Percentiles rank a stretch among this genome's conserved stretches.
Conservation (phyloP, 2,888 invertebrate genomes). For the Pseudanteris insignis region DNA sequence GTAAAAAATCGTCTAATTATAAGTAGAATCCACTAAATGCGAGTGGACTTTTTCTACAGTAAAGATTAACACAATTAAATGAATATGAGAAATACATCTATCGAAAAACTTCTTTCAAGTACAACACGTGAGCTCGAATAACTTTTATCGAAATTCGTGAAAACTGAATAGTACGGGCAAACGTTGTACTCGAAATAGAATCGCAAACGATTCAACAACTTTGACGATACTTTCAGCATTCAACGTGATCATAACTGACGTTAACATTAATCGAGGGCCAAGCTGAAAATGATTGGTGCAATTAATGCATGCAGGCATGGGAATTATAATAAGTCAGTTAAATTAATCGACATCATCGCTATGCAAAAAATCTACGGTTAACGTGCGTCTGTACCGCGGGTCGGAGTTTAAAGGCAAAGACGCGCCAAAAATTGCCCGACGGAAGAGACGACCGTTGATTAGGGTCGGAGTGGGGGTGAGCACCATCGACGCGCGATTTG, state of each 20-base stretch:
- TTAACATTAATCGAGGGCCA: conserved; percentile 27
- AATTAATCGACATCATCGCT: conserved; percentile 21
- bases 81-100: too few relatives aligned
- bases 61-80: too few relatives aligned
- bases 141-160: not conserved
- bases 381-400: conserved; percentile 12
- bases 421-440: conserved; percentile 4
- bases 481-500: not conserved
- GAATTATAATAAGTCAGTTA: conserved; percentile 21
- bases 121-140: too few relatives aligned
- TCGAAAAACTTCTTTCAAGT: too few relatives aligned
- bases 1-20: too few relatives aligned
- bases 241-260: conserved; percentile 31
- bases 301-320: conserved; percentile 19
- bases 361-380: conserved; percentile 9
- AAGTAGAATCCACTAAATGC: too few relatives aligned
- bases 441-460: not conserved
- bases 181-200: too few relatives aligned
- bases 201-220: too few relatives aligned
- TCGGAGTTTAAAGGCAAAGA: conserved; percentile 21
- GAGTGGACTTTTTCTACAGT: too few relatives aligned
- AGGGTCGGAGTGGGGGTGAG: not conserved
- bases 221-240: not conserved
- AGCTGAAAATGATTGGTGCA: conserved; percentile 24
- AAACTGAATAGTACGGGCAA: not conserved